Evolutionary conservation across 2,113 vertebrate species (phyloP).

Genomic region (Carollia perspicillata): DNA sequence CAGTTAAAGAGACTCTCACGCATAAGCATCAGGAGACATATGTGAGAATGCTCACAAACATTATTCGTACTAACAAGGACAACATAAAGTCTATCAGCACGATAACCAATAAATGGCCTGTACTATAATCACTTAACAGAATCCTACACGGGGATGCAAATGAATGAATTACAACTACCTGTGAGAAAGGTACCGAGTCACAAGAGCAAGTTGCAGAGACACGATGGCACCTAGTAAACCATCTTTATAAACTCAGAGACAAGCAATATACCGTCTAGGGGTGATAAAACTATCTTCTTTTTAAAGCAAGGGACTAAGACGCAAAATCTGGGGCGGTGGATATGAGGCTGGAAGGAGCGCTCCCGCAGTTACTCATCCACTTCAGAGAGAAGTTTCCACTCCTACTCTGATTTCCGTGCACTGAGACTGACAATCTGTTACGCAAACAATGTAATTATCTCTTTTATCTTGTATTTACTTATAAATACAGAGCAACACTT

Average conservation of each 20-base stretch:
- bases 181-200: background rate
- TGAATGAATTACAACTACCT: background rate
- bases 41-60: background rate
- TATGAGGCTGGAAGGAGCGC: background rate
- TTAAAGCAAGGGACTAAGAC: slow-evolving; percentile 27
- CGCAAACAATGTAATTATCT: background rate
- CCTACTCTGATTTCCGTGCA: background rate
- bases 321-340: background rate
- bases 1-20: background rate
- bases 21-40: background rate
- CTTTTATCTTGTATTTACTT: background rate
- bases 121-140: background rate
- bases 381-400: background rate
- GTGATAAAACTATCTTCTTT: background rate
- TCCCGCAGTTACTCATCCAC: background rate
- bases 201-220: background rate
- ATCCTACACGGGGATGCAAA: background rate
- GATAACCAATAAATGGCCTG: background rate
- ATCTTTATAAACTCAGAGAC: slow-evolving; percentile 6
- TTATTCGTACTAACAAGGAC: background rate
- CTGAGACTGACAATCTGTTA: background rate
- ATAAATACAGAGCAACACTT: background rate
- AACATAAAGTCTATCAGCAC: background rate
- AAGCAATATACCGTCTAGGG: background rate
- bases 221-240: background rate